phyloP scores from a whole-genome alignment of 2,113 vertebrate genomes.

The Eleginops maclovinus region DNA sequence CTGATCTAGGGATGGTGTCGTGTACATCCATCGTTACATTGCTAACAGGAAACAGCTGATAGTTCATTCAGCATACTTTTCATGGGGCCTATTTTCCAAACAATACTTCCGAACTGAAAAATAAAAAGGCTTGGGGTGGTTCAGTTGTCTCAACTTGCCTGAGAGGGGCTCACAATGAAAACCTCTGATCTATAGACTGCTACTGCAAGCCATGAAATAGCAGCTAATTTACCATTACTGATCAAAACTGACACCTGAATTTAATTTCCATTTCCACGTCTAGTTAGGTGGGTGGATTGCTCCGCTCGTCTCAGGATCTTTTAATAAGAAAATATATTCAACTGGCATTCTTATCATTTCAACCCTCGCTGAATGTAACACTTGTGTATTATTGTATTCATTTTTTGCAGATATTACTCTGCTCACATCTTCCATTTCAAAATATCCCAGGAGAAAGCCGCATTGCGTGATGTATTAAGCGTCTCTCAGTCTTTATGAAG shows the following conservation, averaged over 20 bases:
- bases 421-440: conserved; percentile 16
- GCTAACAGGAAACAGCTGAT: neutral
- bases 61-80: neutral
- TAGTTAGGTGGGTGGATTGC: conserved; percentile 23
- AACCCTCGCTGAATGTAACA: conserved; percentile 1
- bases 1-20: neutral
- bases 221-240: conserved; percentile 8
- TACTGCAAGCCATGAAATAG: neutral
- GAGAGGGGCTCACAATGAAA: neutral
- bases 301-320: neutral
- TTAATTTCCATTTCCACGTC: conserved; percentile 40
- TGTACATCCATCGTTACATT: neutral
- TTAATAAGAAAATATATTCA: neutral
- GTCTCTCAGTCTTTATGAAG: conserved; percentile 41
- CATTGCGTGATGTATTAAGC: conserved; percentile 41
- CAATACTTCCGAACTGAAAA: too few relatives aligned
- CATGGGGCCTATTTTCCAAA: neutral
- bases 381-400: neutral
- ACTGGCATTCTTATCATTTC: neutral
- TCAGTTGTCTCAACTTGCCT: neutral
- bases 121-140: neutral
- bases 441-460: conserved; percentile 6
- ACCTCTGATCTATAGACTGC: neutral
- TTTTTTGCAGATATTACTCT: conserved; percentile 11
- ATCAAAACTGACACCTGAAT: conserved; percentile 44